Evolutionary conservation across 2,797 vertebrate species (phyloP).

Genomic region (Vespertilio murinus): DNA sequence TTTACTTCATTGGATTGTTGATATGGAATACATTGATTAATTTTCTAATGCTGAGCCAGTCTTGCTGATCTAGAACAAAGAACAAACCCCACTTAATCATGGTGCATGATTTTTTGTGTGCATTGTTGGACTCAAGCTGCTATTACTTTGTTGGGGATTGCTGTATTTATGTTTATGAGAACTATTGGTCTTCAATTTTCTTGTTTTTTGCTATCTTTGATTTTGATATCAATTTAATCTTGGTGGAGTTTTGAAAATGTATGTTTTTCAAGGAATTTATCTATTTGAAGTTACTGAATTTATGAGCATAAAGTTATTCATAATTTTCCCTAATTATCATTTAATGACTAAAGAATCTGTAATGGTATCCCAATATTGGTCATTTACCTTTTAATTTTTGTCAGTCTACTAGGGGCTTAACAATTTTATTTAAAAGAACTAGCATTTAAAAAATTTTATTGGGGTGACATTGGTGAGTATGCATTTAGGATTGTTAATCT

Average conservation of each 20-base stretch:
- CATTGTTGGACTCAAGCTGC: neutral
- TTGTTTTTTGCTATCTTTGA: neutral
- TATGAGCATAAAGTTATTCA: neutral
- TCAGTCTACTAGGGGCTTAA: neutral
- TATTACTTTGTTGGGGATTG: neutral
- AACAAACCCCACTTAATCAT: neutral
- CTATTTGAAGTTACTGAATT: neutral
- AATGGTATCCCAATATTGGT: neutral
- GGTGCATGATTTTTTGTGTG: neutral
- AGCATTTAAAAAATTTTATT: neutral
- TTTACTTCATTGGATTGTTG: neutral
- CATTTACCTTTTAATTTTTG: neutral
- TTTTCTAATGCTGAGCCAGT: neutral
- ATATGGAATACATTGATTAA: neutral
- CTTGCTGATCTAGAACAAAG: neutral
- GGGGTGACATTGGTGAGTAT: neutral
- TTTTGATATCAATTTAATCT: neutral
- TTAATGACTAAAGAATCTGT: neutral
- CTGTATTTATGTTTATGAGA: neutral
- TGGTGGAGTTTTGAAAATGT: neutral
- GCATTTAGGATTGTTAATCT: neutral
- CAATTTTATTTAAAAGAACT: neutral
- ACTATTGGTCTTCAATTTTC: neutral
- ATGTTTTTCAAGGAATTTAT: neutral
- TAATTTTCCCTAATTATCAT: neutral